Base-by-base conservation (phyloP, 64 coral and sea anemone species). In the Dendrophyllia cribrosa region DNA sequence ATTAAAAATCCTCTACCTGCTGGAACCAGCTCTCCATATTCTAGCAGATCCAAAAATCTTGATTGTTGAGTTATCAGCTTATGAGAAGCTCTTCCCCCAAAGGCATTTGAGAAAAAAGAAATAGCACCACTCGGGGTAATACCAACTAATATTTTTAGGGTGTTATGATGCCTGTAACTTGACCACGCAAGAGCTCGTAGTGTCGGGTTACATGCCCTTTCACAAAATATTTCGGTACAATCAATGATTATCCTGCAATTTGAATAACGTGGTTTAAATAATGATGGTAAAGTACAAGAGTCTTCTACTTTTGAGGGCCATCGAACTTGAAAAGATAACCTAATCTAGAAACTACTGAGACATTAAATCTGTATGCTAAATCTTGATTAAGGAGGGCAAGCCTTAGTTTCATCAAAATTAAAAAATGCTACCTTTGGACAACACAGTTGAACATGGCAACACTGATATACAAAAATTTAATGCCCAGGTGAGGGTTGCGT, bases 181-280 rank as follows among this genome's bases (percentile, higher is more conserved):
- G 17, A 51, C 45, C 52, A 77, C 17, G 74, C 48, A 53, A 53
- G 45, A 14, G 74, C 46, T 77, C 74, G 6, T 9, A 53, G 26
- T 47, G 46, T 77, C 17, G 48, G n/a, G 74, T 77, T 77, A 47
- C 16, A 15, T 77, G 74, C 75, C 13, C 86, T 6, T 19, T 81
- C 64, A 75, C 81, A 88, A 77, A 93, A 92, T 51, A 92, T 52
- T 77, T 92, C 82, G 56, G 82, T 86, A 56, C 91, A 86, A 44
- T 92, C 80, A 76, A 77, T 85, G 53, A 92, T 92, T 45, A 85
- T 78, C 52, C 78, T 74, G 62, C 62, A 74, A 9, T 91, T 91
- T 91, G 65, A 48, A 59, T 91, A 89, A 56, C 83, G 51, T 47
- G 48, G 63, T 67, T 74, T 91, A 14, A 91, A 91, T 91, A 66